Percentiles rank a stretch among this genome's conserved stretches.
Evolutionary conservation across 37 sponge, comb jelly and placozoan genomes (phyloP).

Genomic region (Aplysina aerophoba): DNA sequence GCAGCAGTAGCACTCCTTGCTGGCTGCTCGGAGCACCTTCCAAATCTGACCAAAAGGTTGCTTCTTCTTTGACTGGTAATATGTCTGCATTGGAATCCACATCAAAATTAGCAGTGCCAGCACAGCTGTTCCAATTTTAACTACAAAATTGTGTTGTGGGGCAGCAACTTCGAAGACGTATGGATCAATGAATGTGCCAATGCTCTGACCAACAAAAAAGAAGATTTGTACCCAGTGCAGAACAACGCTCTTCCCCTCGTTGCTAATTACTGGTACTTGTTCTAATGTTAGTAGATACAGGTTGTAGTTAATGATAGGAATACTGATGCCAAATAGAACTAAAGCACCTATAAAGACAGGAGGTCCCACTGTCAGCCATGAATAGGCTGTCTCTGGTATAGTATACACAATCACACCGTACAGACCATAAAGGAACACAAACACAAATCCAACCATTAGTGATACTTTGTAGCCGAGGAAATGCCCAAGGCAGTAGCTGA

Average conservation of each 20-base stretch:
- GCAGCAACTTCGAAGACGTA: not conserved
- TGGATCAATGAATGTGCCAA: not conserved
- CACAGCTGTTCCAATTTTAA: not conserved
- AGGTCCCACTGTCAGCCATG: not conserved
- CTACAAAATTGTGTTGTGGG: not conserved
- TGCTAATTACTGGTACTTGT: not conserved
- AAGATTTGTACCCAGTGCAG: conserved; percentile 7
- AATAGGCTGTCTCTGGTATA: not conserved
- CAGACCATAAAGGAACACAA: not conserved
- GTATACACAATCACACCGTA: not conserved
- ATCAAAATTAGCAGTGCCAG: not conserved
- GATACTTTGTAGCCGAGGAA: too few species aligned
- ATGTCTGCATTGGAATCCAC: conserved; percentile 7
- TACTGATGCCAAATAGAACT: not conserved
- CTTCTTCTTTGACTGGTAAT: not conserved
- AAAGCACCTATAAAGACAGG: not conserved
- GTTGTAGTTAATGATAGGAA: conserved; percentile 10
- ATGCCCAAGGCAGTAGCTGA: too few species aligned
- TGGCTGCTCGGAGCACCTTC: not conserved
- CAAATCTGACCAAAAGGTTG: not conserved
- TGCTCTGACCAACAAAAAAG: not conserved
- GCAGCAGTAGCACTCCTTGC: not conserved
- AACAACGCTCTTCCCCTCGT: not conserved
- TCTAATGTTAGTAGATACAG: not conserved
- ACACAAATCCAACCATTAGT: not conserved